phyloP scores from a whole-genome alignment of 2,888 invertebrate species.

The Acanthoscelides obtectus region DNA sequence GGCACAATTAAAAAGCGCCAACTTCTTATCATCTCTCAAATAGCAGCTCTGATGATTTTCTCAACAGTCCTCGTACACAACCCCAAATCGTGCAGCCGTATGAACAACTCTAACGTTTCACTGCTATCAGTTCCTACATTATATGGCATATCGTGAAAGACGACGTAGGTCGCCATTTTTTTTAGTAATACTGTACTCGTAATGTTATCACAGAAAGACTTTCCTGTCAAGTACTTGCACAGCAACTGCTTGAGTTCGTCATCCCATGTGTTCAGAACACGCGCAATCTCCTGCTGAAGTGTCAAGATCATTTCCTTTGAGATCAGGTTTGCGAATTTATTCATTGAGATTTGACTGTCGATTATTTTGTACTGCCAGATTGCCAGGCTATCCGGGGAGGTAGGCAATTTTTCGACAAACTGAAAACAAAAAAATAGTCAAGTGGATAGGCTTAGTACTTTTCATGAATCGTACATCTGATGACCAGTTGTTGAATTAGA shows the following conservation, averaged over 20 bases:
- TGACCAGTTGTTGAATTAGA: too few species aligned
- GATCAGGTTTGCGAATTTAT: slow-evolving; percentile 48
- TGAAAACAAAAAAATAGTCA: slow-evolving; percentile 28
- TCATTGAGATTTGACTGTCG: slow-evolving; percentile 50
- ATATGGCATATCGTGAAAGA: slow-evolving; percentile 56
- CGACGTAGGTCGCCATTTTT: slow-evolving; percentile 53
- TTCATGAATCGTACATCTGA: too few species aligned
- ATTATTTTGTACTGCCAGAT: slow-evolving; percentile 73
- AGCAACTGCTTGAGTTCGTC: slow-evolving; percentile 32
- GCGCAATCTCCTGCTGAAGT: slow-evolving; percentile 55
- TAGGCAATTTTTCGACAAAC: slow-evolving; percentile 35
- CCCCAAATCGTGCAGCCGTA: slow-evolving; percentile 15
- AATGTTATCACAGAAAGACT: slow-evolving; percentile 41
- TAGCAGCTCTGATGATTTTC: slow-evolving; percentile 16
- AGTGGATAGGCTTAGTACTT: too few species aligned
- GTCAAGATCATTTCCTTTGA: slow-evolving; percentile 59
- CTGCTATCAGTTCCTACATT: slow-evolving; percentile 35
- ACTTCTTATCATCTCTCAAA: not conserved
- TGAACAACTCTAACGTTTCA: slow-evolving; percentile 33
- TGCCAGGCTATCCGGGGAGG: slow-evolving; percentile 53
- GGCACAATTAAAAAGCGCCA: not conserved
- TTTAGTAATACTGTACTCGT: slow-evolving; percentile 39
- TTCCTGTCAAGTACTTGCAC: slow-evolving; percentile 50
- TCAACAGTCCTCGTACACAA: slow-evolving; percentile 17
- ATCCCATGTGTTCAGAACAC: slow-evolving; percentile 57